phyloP scores from a whole-genome alignment of 2,113 vertebrate species.

The Tychaedon coryphoeus region DNA sequence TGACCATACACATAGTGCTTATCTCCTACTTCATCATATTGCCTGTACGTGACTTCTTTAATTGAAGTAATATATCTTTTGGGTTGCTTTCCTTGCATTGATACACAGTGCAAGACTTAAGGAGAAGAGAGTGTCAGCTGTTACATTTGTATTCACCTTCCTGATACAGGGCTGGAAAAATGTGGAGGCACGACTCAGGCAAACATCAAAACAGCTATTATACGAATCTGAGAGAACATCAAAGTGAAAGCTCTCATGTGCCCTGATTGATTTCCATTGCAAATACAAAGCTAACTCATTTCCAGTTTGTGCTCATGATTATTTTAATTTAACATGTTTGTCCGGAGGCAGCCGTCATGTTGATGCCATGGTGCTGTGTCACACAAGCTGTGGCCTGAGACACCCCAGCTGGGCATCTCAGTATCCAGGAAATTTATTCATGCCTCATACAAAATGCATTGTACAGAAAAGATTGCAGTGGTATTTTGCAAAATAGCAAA shows the following conservation, averaged over 20 bases:
- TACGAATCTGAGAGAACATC: conserved; percentile 16
- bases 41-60: neutral
- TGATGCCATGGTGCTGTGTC: conserved; percentile 33
- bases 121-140: neutral
- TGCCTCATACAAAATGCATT: neutral
- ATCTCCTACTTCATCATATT: neutral
- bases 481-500: conserved; percentile 20
- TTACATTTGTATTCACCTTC: conserved; percentile 5
- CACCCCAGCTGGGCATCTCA: conserved; percentile 1
- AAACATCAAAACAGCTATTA: conserved; percentile 41
- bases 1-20: neutral
- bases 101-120: neutral
- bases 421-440: conserved; percentile 16
- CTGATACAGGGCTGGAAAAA: neutral
- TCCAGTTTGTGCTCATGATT: conserved; percentile 24
- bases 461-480: neutral
- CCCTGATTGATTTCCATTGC: conserved; percentile 44
- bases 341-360: neutral
- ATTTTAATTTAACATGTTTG: conserved; percentile 41
- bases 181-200: neutral
- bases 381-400: neutral
- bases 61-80: neutral
- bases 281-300: conserved; percentile 40
- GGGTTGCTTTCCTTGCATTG: neutral
- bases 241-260: neutral